These are phyloP conservation scores for Drosophila niveifrons DNA, from an alignment of 2,888 invertebrate species.

Conservation along the genomic window DNA sequence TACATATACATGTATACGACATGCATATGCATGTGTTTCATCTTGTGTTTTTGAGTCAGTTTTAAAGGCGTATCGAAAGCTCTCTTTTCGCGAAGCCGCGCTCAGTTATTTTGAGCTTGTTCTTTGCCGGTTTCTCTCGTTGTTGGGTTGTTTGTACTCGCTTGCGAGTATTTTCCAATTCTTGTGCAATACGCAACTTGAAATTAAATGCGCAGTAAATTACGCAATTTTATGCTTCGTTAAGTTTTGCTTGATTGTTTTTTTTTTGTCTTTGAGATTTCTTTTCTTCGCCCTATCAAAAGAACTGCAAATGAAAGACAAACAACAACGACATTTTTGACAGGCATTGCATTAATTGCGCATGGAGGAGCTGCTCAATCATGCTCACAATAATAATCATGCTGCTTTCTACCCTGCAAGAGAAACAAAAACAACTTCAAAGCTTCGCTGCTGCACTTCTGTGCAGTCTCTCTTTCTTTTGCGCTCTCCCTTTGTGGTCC, in stretches of 20 bases:
- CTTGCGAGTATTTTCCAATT: conserved; percentile 41
- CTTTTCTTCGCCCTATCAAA: conserved; percentile 24
- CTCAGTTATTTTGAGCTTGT: conserved; percentile 47
- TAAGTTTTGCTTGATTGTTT: conserved; percentile 45
- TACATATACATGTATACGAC: neutral
- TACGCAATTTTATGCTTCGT: conserved; percentile 79
- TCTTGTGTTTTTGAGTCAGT: conserved; percentile 28
- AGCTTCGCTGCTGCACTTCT: conserved; percentile 11
- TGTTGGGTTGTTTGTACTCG: conserved; percentile 3
- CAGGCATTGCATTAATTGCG: conserved; percentile 50
- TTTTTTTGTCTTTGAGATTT: neutral
- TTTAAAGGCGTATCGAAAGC: conserved; percentile 50
- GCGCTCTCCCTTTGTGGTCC: conserved; percentile 38
- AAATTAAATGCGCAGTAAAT: conserved; percentile 78
- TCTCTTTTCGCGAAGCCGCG: conserved; percentile 35
- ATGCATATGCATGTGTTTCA: conserved; percentile 14
- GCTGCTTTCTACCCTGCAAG: conserved; percentile 2
- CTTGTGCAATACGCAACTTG: conserved; percentile 59
- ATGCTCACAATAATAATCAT: conserved; percentile 28
- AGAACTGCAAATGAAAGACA: conserved; percentile 2
- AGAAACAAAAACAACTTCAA: conserved; percentile 36
- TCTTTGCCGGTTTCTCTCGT: conserved; percentile 22
- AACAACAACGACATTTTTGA: conserved; percentile 40
- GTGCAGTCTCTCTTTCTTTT: conserved; percentile 8
- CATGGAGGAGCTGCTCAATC: conserved; percentile 53